Evolutionary conservation across 2,113 vertebrate genomes (phyloP).

Genomic region (Excalfactoria chinensis): DNA sequence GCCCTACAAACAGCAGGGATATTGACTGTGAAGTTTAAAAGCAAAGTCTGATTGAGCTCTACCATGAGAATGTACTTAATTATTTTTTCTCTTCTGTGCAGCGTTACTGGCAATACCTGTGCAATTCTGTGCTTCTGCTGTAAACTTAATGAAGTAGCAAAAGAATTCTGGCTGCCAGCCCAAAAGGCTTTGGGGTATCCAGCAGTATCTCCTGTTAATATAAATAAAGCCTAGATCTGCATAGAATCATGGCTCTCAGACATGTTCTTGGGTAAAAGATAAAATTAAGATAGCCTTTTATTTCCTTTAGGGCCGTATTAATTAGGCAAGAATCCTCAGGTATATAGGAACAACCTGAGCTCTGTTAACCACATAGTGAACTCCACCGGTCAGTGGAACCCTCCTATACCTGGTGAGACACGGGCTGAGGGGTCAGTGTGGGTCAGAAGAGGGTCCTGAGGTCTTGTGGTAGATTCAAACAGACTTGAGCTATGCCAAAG

Average conservation of each 20-base stretch:
- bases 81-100: neutral
- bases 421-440: neutral
- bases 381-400: neutral
- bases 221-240: neutral
- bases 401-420: neutral
- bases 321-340: slow-evolving; percentile 13
- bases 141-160: neutral
- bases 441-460: neutral
- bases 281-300: neutral
- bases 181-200: neutral
- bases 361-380: neutral
- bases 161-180: neutral
- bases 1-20: neutral
- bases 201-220: neutral
- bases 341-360: neutral
- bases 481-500: neutral
- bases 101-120: neutral
- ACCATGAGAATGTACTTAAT: neutral
- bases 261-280: slow-evolving; percentile 18
- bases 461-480: neutral
- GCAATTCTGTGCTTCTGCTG: neutral
- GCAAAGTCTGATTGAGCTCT: neutral
- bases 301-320: slow-evolving; percentile 25
- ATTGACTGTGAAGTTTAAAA: neutral
- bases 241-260: neutral